Conservation (phyloP, 2,888 invertebrate genomes). For the Perizoma flavofasciatum region DNA sequence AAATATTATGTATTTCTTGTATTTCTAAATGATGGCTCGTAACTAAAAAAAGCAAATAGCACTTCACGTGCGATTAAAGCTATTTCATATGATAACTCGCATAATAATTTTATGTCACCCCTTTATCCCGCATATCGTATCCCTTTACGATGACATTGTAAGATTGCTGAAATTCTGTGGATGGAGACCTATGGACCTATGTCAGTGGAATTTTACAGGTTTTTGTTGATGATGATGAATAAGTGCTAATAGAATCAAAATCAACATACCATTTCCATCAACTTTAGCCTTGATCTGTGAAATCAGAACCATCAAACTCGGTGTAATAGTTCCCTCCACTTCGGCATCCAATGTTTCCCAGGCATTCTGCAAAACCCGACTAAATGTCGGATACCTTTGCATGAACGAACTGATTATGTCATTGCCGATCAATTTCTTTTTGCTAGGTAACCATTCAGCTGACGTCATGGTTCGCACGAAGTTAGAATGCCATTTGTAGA, state of each 20-base stretch:
- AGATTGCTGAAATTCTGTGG: too few relatives aligned
- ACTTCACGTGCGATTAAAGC: too few relatives aligned
- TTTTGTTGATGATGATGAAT: too few relatives aligned
- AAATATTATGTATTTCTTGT: too few relatives aligned
- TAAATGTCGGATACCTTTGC: conserved; percentile 85
- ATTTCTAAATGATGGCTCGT: too few relatives aligned
- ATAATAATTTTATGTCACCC: too few relatives aligned
- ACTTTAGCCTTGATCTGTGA: conserved; percentile 79
- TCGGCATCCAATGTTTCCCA: conserved; percentile 79
- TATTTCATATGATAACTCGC: too few relatives aligned
- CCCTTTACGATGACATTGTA: too few relatives aligned
- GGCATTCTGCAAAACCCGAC: conserved; percentile 77
- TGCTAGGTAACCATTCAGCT: conserved; percentile 84
- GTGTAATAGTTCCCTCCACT: conserved; percentile 79
- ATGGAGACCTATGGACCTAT: too few relatives aligned
- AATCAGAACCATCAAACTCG: conserved; percentile 84
- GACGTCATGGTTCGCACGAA: conserved; percentile 83
- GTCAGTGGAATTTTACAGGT: too few relatives aligned
- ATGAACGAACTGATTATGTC: conserved; percentile 76
- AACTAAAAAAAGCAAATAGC: too few relatives aligned
- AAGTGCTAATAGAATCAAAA: background rate
- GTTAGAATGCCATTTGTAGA: conserved; percentile 85
- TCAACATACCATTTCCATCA: conserved; percentile 65
- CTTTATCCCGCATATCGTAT: too few relatives aligned
- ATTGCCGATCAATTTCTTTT: conserved; percentile 69